Conservation (phyloP, 2,797 vertebrate genomes). For the Manis javanica region DNA sequence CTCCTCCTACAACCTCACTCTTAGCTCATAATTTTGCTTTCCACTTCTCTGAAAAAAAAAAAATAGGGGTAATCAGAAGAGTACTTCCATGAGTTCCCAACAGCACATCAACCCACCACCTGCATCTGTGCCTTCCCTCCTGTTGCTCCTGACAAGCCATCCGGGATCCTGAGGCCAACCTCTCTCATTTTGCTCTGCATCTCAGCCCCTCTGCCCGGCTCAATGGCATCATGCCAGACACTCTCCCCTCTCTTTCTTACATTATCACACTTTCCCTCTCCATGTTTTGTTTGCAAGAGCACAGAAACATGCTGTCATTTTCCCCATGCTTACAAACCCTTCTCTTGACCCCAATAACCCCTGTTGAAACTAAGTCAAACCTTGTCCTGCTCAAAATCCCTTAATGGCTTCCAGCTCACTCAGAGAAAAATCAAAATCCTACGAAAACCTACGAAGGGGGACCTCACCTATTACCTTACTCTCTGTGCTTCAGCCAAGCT, state of each 20-base stretch:
- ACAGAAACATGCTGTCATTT: background rate
- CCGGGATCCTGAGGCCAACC: background rate
- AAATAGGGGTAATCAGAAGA: background rate
- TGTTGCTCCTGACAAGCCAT: too few species aligned
- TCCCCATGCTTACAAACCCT: background rate
- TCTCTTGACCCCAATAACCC: background rate
- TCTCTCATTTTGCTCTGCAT: rapidly evolving
- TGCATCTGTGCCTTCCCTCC: background rate
- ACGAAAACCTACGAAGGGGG: background rate
- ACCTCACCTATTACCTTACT: background rate
- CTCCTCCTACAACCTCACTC: background rate
- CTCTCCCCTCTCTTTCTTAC: background rate
- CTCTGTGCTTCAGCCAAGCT: background rate
- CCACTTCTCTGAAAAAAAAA: background rate
- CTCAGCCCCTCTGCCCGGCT: background rate
- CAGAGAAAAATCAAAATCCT: background rate
- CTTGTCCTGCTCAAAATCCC: background rate
- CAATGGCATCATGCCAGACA: rapidly evolving
- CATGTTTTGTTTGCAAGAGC: background rate
- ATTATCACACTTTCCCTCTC: background rate
- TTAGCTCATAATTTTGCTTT: background rate
- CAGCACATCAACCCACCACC: rapidly evolving
- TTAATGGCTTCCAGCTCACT: background rate
- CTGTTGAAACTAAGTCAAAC: background rate
- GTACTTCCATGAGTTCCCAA: background rate